These are phyloP conservation scores for Centropus unirufus DNA, from an alignment of 2,113 vertebrate genomes.

Conservation along the genomic window DNA sequence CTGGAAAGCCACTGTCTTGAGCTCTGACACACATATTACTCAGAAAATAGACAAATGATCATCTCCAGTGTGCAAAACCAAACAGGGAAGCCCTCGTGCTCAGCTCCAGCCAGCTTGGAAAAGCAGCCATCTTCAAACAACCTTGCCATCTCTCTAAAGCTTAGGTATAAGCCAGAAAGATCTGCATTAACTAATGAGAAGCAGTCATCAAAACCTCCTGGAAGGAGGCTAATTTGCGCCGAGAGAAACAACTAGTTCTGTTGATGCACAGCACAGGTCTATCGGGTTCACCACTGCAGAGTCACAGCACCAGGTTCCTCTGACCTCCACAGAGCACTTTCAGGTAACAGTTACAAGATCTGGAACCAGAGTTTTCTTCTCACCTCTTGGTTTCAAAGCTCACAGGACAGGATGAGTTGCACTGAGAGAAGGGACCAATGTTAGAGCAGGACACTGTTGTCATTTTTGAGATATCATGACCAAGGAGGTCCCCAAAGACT, in stretches of 20 bases:
- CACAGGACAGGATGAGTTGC: not conserved
- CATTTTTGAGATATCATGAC: not conserved
- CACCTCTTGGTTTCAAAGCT: not conserved
- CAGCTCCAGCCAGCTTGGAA: not conserved
- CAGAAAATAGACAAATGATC: constrained; percentile 21
- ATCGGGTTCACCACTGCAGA: not conserved
- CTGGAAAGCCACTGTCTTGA: constrained; percentile 42
- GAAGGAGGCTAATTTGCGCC: not conserved
- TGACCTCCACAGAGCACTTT: not conserved
- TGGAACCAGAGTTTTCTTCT: not conserved
- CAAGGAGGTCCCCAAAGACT: rapidly evolving
- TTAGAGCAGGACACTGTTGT: not conserved
- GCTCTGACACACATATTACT: constrained; percentile 29
- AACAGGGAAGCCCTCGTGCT: not conserved
- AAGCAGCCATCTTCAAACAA: not conserved
- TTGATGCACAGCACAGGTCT: not conserved
- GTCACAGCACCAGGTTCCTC: rapidly evolving
- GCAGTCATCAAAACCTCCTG: not conserved
- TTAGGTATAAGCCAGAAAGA: not conserved
- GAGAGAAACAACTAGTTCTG: not conserved
- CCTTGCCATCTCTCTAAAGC: not conserved
- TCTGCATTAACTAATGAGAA: no score
- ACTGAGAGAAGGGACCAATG: not conserved
- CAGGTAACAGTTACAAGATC: not conserved
- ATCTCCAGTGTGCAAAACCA: not conserved